Percentiles rank a stretch among this genome's conserved stretches.
These are phyloP conservation scores for Irena cyanogastra DNA, from an alignment of 2,113 vertebrate genomes.

Conservation along the genomic window DNA sequence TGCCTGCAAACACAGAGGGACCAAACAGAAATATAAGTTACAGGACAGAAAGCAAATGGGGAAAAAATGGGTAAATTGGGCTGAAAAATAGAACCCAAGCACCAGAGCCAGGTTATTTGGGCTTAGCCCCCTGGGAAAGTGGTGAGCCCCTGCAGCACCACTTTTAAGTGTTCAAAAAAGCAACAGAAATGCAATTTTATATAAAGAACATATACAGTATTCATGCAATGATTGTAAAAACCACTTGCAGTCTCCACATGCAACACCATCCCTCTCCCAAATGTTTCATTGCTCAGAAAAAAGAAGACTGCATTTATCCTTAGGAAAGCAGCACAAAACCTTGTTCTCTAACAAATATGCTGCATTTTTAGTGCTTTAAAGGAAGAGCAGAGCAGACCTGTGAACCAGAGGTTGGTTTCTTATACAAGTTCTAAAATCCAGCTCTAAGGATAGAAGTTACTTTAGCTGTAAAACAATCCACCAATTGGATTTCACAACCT, in stretches of 20 bases:
- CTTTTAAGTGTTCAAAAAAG: neutral
- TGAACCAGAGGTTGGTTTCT: neutral
- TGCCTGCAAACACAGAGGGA: neutral
- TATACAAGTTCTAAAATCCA: neutral
- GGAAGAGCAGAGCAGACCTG: neutral
- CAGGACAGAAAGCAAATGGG: neutral
- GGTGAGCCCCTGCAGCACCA: fast-evolving
- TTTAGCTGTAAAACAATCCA: neutral
- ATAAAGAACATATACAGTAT: neutral
- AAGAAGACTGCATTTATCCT: neutral
- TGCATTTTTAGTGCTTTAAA: neutral
- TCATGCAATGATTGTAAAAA: neutral
- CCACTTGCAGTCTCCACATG: neutral
- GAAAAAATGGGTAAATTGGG: neutral
- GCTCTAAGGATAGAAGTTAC: neutral
- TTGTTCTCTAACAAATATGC: neutral
- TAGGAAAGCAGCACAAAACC: neutral
- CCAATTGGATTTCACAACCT: neutral
- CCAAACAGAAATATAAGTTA: neutral
- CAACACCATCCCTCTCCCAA: neutral
- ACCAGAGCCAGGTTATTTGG: neutral
- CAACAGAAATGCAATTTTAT: neutral
- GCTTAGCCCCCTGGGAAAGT: neutral
- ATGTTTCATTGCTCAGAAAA: neutral
- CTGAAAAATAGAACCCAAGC: neutral